Conservation (phyloP, 2,113 vertebrate species). For the Brienomyrus longianalis region DNA sequence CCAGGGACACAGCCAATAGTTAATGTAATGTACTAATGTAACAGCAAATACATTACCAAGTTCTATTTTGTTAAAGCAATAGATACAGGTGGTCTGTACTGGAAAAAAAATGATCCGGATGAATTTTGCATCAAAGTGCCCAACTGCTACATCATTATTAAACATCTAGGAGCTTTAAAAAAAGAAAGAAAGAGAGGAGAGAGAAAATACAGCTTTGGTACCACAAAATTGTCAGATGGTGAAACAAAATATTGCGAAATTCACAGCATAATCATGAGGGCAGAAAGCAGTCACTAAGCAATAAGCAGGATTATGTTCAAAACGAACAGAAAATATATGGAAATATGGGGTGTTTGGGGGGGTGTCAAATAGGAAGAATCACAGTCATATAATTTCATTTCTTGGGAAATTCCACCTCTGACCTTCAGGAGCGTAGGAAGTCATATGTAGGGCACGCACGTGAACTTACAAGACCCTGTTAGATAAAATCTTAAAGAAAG, state of each 20-base stretch:
- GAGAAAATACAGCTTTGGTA: conserved; percentile 97
- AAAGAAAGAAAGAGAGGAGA: conserved; percentile 57
- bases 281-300: conserved; percentile 99
- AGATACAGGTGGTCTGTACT: conserved; percentile 93
- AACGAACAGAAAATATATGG: conserved; percentile 89
- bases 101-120: conserved; percentile 92
- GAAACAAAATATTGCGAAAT: conserved; percentile 98
- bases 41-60: conserved; percentile 73
- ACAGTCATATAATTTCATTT: conserved; percentile 92
- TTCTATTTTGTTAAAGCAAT: conserved; percentile 97
- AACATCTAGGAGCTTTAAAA: conserved; percentile 97
- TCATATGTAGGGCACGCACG: conserved; percentile 94
- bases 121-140: conserved; percentile 98
- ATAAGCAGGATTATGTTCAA: conserved; percentile 85
- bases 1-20: conserved; percentile 84
- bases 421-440: conserved; percentile 89
- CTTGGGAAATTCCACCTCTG: conserved; percentile 91
- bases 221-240: conserved; percentile 98
- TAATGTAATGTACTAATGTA: conserved; percentile 52
- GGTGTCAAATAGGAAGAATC: conserved; percentile 74
- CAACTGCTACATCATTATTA: conserved; percentile 99
- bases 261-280: conserved; percentile 99
- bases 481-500: conserved; percentile 95
- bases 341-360: conserved; percentile 90
- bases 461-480: conserved; percentile 98